Conservation (phyloP, 2,888 invertebrate genomes). For the Cheiracanthium punctorium region DNA sequence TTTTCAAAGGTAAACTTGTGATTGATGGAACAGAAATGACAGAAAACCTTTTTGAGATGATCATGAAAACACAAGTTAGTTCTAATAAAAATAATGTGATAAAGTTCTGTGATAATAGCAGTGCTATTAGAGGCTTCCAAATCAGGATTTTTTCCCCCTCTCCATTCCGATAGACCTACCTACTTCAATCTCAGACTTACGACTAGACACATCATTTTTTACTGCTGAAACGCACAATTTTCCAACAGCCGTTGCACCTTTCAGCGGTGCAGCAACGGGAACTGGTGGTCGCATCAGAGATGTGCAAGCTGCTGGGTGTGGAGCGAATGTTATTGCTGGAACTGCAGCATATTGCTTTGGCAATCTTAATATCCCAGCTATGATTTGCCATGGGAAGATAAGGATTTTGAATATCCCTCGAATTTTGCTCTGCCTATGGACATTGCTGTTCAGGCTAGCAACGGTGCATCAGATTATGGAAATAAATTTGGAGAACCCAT, state of each 20-base stretch:
- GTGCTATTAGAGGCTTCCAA: conserved; percentile 90
- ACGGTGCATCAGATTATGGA: conserved; percentile 90
- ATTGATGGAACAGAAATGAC: conserved; percentile 86
- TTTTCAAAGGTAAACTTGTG: conserved; percentile 91
- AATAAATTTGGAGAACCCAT: conserved; percentile 99
- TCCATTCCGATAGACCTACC: conserved; percentile 82
- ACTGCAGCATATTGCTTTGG: conserved; percentile 98
- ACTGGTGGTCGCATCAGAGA: conserved; percentile 97
- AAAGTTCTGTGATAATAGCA: conserved; percentile 97
- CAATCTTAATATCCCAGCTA: conserved; percentile 91
- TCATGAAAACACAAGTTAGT: conserved; percentile 89
- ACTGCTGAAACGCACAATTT: conserved; percentile 99
- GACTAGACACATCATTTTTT: conserved; percentile 92
- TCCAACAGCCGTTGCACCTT: conserved; percentile 96
- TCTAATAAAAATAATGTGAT: conserved; percentile 96
- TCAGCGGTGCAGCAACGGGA: conserved; percentile 97
- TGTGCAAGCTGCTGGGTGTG: conserved; percentile 95
- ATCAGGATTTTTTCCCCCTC: conserved; percentile 85
- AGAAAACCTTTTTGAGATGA: conserved; percentile 93
- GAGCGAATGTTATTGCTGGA: conserved; percentile 96
- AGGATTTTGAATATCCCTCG: conserved; percentile 83
- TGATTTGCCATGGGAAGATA: conserved; percentile 89
- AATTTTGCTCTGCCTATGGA: conserved; percentile 94
- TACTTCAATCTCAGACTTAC: conserved; percentile 79
- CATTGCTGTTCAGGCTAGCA: conserved; percentile 95